Evolutionary conservation across 2,888 invertebrate species (phyloP), one percentile per base, ranked within the genome.

Genomic region (Habrosyne pyritoides): DNA sequence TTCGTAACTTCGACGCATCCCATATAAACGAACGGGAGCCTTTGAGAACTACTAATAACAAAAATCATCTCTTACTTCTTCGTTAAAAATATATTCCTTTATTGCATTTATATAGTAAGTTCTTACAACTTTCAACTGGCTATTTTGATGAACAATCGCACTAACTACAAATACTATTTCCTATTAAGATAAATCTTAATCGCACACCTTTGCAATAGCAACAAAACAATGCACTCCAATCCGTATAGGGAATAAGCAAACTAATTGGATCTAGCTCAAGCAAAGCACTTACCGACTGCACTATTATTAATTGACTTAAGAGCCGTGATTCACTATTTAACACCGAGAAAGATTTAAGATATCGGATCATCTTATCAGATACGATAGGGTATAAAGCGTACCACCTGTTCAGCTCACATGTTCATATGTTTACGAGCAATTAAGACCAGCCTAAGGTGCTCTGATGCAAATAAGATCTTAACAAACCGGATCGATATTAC

Each of bases 401-500:
- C 4, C 42, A 42, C 18, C 42, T 42, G 42, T 42, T 42, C 42
- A 42, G 18, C 18, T 42, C 42, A 42, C 14, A n/a, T 14, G 18
- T 8, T 54, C 8, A 51, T 55, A 26, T 56, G 51, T 59, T 63
- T 57, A 63, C 52, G 60, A 57, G 55, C 56, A 63, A 60, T 63
- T 56, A 57, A 63, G 55, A 52, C 53, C 54, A 64, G 53, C 63
- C 64, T 66, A 64, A 69, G 63, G 58, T 56, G 64, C 66, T 64
- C 67, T 55, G 69, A 79, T 77, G 76, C 69, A 72, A 81, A 80
- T 81, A 67, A 60, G 69, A 70, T 69, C 71, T 62, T 66, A 53
- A 64, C 56, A 75, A 81, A 81, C 83, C 78, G 79, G 79, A 72
- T 74, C 61, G 56, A 50, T 59, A 67, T 71, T 66, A 74, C 71